These are phyloP conservation scores for Albula glossodonta DNA, from an alignment of 2,113 vertebrate species.

Conservation along the genomic window DNA sequence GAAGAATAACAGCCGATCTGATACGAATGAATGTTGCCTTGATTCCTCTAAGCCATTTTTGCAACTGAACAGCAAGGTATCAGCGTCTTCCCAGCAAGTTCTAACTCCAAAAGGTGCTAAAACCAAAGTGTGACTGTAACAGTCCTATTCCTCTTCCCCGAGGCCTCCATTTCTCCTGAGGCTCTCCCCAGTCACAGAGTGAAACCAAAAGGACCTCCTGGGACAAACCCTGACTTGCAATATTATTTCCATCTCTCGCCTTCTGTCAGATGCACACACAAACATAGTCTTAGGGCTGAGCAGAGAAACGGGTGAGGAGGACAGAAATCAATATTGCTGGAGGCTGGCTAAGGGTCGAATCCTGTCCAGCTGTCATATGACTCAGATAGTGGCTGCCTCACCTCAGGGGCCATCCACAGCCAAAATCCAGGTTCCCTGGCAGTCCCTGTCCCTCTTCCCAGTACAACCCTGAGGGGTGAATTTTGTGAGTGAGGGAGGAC, in stretches of 20 bases:
- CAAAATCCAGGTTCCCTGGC: neutral
- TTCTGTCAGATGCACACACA: constrained; percentile 27
- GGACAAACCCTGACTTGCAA: neutral
- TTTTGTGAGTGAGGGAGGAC: neutral
- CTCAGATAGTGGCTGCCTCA: neutral
- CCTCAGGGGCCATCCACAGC: neutral
- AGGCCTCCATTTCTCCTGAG: constrained; percentile 18
- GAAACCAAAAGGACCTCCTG: neutral
- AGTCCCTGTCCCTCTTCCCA: neutral
- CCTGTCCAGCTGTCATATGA: neutral
- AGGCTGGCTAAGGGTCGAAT: neutral
- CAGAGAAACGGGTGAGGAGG: neutral
- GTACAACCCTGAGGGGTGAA: neutral
- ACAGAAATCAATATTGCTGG: neutral
- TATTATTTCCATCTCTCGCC: constrained; percentile 8
- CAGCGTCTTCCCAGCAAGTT: neutral
- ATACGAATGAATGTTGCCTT: neutral
- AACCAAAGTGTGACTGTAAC: neutral
- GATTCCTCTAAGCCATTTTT: neutral
- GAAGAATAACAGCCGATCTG: neutral
- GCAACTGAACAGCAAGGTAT: neutral
- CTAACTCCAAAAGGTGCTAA: constrained; percentile 13
- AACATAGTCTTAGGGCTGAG: neutral
- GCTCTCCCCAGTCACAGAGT: constrained; percentile 15
- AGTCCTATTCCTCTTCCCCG: neutral